Conservation (phyloP, 2,113 vertebrate genomes). For the Nesospiza acunhae region DNA sequence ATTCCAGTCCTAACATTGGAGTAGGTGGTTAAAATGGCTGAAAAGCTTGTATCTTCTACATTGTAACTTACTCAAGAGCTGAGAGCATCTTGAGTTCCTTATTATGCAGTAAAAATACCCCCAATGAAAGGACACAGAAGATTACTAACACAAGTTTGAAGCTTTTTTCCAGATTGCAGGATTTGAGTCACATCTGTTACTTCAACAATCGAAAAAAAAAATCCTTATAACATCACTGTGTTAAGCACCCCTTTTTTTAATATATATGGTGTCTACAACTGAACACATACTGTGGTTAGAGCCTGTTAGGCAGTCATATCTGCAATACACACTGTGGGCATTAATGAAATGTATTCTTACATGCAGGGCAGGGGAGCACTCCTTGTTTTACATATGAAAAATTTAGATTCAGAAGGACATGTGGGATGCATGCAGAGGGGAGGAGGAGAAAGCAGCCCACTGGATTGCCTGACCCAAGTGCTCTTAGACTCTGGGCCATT, state of each 20-base stretch:
- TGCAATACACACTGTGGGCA: neutral
- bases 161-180: neutral
- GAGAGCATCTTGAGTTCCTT: neutral
- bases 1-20: neutral
- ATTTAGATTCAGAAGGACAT: neutral
- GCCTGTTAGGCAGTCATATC: neutral
- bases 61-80: neutral
- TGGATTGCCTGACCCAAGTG: rapidly evolving
- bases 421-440: neutral
- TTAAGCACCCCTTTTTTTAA: neutral
- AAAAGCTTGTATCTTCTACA: neutral
- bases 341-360: neutral
- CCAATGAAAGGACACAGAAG: neutral
- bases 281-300: neutral
- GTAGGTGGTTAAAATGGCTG: neutral
- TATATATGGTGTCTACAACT: neutral
- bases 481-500: neutral
- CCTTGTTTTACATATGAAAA: neutral
- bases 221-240: neutral
- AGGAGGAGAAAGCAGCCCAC: neutral
- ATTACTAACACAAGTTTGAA: neutral
- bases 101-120: neutral
- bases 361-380: neutral
- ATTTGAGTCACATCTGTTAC: neutral
- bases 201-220: neutral